Evolutionary conservation across 2,888 invertebrate genomes (phyloP), one percentile per base, ranked within the genome.

Genomic region (Anoplius nigerrimus): DNA sequence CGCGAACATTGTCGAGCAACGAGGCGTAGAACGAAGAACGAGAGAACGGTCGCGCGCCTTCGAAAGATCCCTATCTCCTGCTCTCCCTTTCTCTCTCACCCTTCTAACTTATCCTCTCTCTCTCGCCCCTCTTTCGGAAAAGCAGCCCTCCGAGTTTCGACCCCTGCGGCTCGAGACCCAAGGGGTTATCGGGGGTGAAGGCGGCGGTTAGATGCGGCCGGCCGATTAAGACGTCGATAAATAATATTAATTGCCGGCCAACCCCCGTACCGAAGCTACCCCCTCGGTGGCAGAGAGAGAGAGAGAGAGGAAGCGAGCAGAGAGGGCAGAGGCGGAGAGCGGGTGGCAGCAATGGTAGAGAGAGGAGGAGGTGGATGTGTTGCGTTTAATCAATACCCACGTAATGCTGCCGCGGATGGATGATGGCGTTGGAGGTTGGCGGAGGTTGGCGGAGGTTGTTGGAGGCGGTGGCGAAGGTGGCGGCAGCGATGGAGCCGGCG

Each of bases 191-290:
- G 34, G 11, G 34, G 34, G 53, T 43, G 61, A 59, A 66, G 74
- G 62, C 61, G 69, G 67, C 64, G 75, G 82, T 85, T 85, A 84
- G 85, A 86, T 82, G 86, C 80, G 84, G 85, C 82, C 81, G 70
- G 75, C 83, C 87, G 87, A 87, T 87, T 87, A 87, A 88, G 86
- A 87, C 84, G 85, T 86, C 87, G 87, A 88, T 88, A 88, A 87
- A 88, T 87, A 88, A 88, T 87, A 88, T 88, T 88, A 88, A 88
- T 88, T 86, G 85, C 86, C 73, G 79, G 78, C 72, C 74, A 76
- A 78, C 79, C 80, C 78, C 69, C 61, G 78, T 78, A 75, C 75
- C 79, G 74, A 78, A 68, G 64, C 62, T 60, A 53, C 34, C 20
- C 60, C 60, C 22, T 27, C 18, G 34, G 52, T 27, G 54, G 54